These are phyloP conservation scores for Trichoplax adhaerens DNA, from an alignment of 37 sponge, comb jelly and placozoan genomes.

Conservation along the genomic window DNA sequence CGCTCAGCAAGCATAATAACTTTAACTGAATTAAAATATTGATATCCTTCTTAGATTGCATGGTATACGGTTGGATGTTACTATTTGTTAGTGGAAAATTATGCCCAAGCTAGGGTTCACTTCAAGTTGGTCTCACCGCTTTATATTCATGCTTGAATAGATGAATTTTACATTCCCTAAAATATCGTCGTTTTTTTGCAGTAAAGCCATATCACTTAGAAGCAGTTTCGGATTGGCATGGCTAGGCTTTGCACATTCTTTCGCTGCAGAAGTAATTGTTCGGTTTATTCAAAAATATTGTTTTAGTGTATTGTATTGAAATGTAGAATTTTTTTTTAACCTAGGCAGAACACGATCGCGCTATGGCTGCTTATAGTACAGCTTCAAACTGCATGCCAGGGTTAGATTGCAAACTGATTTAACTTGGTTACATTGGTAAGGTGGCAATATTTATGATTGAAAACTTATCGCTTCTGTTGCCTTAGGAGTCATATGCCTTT, in stretches of 20 bases:
- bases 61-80: slow-evolving; percentile 79
- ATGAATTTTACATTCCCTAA: no score
- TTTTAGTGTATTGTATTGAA: no score
- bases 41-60: slow-evolving; percentile 7
- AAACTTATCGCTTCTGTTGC: no score
- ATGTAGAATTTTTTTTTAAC: no score
- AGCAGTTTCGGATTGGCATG: slow-evolving; percentile 39
- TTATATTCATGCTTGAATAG: no score
- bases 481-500: slow-evolving; percentile 31
- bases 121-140: slow-evolving; percentile 5
- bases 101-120: slow-evolving; percentile 40
- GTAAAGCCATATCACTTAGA: slow-evolving; percentile 32
- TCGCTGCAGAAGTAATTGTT: slow-evolving; percentile 21
- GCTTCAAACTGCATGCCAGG: slow-evolving; percentile 57
- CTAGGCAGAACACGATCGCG: slow-evolving; percentile 51
- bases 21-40: no score
- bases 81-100: slow-evolving; percentile 31
- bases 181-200: no score
- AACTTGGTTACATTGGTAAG: no score
- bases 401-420: not conserved
- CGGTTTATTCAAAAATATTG: no score
- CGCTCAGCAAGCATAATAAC: no score
- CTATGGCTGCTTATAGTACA: slow-evolving; percentile 57
- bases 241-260: slow-evolving; percentile 49
- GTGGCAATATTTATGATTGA: no score